Evolutionary conservation across 2,888 invertebrate species (phyloP), one percentile per base, ranked within the genome.

Genomic region (Serrognathus titanus): DNA sequence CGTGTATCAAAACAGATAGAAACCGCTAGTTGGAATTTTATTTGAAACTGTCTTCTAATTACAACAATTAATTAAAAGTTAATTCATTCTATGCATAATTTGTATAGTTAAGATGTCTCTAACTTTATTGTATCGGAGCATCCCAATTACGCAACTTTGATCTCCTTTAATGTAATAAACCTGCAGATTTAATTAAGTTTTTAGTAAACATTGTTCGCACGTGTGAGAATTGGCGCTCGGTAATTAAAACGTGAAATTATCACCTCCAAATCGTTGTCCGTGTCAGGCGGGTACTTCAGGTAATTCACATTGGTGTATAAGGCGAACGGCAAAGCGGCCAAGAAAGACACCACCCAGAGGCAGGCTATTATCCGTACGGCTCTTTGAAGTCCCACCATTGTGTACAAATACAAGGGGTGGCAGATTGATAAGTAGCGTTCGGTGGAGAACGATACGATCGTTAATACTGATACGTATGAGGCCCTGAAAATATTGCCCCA

Each of bases 351-450:
- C 2, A 86, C 70, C 95, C 95, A 95, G 6, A 93, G 79, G 1
- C 82, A 81, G 0, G 87, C 81, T 48, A 95, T 91, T 61, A 94
- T 90, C 60, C 88, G 83, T 36, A 89, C 77, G 1, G 93, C 92
- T n/a, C 94, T 80, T 48, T 89, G 85, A 35, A 92, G 83, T 1
- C 91, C 90, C 1, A 91, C 89, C 85, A 94, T 89, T 38, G 88
- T 85, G 76, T 92, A 90, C 59, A 90, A 82, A 71, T 88, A 86
- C 40, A 95, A 79, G 0, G 95, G 94, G 74, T 94, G 90, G 73
- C 95, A 95, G 70, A 95, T 94, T 36, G 94, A 94, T 63, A 94
- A 79, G 79, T 94, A 93, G 43, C 95, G 83, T 79, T 95, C 95
- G 78, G 90, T 85, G 0, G 94, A 94, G 78, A 95, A 95, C 2